Evolutionary conservation across 2,888 invertebrate species (phyloP).

Genomic region (Diarsia rubi): DNA sequence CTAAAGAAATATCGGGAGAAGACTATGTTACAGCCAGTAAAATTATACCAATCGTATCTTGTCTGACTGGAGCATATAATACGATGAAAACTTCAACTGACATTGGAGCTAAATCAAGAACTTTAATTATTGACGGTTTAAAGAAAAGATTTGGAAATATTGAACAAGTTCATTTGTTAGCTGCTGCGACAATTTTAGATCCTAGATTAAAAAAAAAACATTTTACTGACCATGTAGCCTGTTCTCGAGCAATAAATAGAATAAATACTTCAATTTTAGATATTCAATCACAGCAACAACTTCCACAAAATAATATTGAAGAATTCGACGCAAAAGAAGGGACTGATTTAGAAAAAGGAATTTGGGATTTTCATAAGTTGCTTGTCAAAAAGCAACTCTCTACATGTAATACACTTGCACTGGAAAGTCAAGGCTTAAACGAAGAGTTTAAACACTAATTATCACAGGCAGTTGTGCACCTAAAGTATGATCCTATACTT

Average conservation of each 20-base stretch:
- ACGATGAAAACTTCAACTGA: conserved; percentile 62
- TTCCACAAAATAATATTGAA: conserved; percentile 11
- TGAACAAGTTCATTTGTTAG: conserved; percentile 64
- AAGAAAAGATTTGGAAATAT: conserved; percentile 22
- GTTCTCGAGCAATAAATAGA: conserved; percentile 7
- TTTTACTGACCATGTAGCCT: conserved; percentile 63
- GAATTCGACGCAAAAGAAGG: not conserved
- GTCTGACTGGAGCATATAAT: conserved; percentile 67
- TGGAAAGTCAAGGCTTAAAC: conserved; percentile 65
- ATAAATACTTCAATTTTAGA: conserved; percentile 5
- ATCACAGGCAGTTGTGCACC: conserved; percentile 71
- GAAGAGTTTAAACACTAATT: conserved; percentile 71
- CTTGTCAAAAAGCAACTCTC: conserved; percentile 65
- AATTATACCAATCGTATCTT: conserved; percentile 64
- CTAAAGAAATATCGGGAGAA: no score
- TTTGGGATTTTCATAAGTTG: conserved; percentile 58
- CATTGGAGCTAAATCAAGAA: conserved; percentile 50
- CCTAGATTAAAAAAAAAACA: conserved; percentile 65
- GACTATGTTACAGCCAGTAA: conserved; percentile 47
- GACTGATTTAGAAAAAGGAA: conserved; percentile 7
- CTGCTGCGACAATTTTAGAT: conserved; percentile 65
- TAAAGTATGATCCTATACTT: conserved; percentile 68
- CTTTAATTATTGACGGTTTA: not conserved
- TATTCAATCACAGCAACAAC: not conserved
- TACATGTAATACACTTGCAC: conserved; percentile 59